Evolutionary conservation across 2,888 invertebrate species (phyloP).

Genomic region (Agrypnus murinus): DNA sequence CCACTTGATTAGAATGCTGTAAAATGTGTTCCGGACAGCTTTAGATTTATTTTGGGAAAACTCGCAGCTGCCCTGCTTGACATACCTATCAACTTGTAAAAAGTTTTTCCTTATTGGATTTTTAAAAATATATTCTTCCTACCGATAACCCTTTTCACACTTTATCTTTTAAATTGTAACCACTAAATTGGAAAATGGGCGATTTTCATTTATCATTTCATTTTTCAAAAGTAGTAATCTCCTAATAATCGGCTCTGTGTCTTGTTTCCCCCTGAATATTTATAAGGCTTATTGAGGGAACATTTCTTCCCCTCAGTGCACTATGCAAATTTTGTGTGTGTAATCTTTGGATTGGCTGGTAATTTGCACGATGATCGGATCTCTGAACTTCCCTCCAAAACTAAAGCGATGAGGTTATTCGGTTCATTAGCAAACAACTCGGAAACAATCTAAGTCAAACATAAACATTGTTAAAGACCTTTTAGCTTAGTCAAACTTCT

Average conservation of each 20-base stretch:
- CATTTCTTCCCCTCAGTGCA: constrained; percentile 6
- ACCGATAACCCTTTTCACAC: too few species aligned
- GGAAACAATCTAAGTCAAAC: constrained; percentile 48
- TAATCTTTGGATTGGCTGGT: constrained; percentile 40
- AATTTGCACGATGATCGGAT: constrained; percentile 43
- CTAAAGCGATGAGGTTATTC: constrained; percentile 41
- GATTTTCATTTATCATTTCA: too few species aligned
- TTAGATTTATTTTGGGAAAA: constrained; percentile 8
- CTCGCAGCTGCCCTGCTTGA: constrained; percentile 1
- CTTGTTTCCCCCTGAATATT: not conserved
- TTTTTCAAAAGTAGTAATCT: too few species aligned
- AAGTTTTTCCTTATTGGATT: too few species aligned
- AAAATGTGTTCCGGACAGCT: constrained; percentile 6
- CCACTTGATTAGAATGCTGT: constrained; percentile 12
- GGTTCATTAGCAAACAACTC: constrained; percentile 49
- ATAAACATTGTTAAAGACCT: constrained; percentile 45
- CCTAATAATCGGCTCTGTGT: too few species aligned
- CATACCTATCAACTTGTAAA: not conserved
- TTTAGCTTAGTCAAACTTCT: constrained; percentile 36
- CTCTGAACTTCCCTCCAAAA: constrained; percentile 34
- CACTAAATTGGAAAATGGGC: too few species aligned
- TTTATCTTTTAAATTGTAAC: too few species aligned
- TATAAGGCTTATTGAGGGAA: constrained; percentile 4
- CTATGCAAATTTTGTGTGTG: constrained; percentile 43
- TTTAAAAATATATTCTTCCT: too few species aligned